phyloP scores from a whole-genome alignment of 1,140 invertebrate species.

The Eubasilissa regina region DNA sequence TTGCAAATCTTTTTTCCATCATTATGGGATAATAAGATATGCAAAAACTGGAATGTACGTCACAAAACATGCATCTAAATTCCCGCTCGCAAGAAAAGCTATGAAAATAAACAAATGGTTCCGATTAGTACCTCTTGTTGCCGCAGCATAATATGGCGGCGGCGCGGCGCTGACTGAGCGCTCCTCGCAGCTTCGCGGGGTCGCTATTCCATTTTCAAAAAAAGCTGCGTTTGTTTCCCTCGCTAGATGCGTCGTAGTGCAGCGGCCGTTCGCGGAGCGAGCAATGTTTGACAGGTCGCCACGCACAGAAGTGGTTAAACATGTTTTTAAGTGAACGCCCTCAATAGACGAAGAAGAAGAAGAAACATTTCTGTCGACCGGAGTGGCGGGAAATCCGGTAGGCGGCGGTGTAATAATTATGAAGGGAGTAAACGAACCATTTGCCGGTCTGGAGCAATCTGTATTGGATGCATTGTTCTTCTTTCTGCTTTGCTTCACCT shows the following conservation, averaged over 20 bases:
- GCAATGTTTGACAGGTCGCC: conserved; percentile 16
- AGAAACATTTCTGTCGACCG: neutral
- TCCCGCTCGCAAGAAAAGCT: neutral
- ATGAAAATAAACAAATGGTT: conserved; percentile 33
- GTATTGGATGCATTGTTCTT: conserved; percentile 57
- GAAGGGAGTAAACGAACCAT: conserved; percentile 60
- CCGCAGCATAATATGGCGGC: conserved; percentile 37
- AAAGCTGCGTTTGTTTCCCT: conserved; percentile 30
- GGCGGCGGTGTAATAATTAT: conserved; percentile 65
- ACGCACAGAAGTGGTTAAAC: conserved; percentile 47
- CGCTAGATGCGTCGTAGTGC: conserved; percentile 14
- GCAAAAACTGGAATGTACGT: neutral
- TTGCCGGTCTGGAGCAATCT: conserved; percentile 40
- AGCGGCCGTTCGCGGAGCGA: neutral
- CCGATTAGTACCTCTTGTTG: conserved; percentile 37
- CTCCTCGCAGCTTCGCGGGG: conserved; percentile 10
- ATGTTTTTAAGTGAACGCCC: conserved; percentile 53
- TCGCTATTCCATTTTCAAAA: conserved; percentile 41
- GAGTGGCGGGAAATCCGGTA: conserved; percentile 4
- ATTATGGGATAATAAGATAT: too few relatives aligned
- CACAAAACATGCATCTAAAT: neutral
- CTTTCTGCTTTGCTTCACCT: conserved; percentile 67
- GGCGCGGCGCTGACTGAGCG: conserved; percentile 40
- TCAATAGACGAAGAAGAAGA: conserved; percentile 44
- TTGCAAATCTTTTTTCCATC: too few relatives aligned